phyloP scores from a whole-genome alignment of 2,888 invertebrate genomes.

The Brenthis daphne region DNA sequence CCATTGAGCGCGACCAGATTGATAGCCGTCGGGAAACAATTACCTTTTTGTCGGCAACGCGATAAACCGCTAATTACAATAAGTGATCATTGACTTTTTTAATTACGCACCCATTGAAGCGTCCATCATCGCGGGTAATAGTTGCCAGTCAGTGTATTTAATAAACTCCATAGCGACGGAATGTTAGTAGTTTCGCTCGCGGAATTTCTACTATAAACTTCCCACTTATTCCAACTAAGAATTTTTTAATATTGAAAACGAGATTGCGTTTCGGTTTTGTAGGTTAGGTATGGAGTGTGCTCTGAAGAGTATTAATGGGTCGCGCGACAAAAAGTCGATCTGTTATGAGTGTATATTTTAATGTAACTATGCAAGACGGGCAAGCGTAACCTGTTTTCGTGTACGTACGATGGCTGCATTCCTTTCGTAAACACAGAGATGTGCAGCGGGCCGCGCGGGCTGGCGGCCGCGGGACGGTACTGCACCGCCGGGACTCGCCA shows the following conservation, averaged over 20 bases:
- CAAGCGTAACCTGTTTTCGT: slow-evolving; percentile 69
- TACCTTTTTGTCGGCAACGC: slow-evolving; percentile 72
- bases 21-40: slow-evolving; percentile 75
- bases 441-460: slow-evolving; percentile 39
- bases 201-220: slow-evolving; percentile 71
- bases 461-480: slow-evolving; percentile 44
- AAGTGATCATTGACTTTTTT: slow-evolving; percentile 77
- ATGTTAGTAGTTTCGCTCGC: slow-evolving; percentile 66
- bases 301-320: slow-evolving; percentile 17
- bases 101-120: slow-evolving; percentile 71
- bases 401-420: slow-evolving; percentile 64
- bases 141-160: slow-evolving; percentile 80
- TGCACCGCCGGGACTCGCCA: slow-evolving; percentile 48
- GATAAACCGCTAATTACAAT: slow-evolving; percentile 78
- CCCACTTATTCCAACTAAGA: slow-evolving; percentile 48
- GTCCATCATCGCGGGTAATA: slow-evolving; percentile 61
- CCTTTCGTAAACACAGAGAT: slow-evolving; percentile 59
- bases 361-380: slow-evolving; percentile 54
- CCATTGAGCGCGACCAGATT: slow-evolving; percentile 49
- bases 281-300: slow-evolving; percentile 27
- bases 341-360: slow-evolving; percentile 59
- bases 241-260: slow-evolving; percentile 50
- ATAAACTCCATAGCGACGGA: slow-evolving; percentile 63
- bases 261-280: slow-evolving; percentile 37
- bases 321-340: slow-evolving; percentile 53